Base-by-base conservation (phyloP, 2,797 vertebrate species). In the Argentina silus region DNA sequence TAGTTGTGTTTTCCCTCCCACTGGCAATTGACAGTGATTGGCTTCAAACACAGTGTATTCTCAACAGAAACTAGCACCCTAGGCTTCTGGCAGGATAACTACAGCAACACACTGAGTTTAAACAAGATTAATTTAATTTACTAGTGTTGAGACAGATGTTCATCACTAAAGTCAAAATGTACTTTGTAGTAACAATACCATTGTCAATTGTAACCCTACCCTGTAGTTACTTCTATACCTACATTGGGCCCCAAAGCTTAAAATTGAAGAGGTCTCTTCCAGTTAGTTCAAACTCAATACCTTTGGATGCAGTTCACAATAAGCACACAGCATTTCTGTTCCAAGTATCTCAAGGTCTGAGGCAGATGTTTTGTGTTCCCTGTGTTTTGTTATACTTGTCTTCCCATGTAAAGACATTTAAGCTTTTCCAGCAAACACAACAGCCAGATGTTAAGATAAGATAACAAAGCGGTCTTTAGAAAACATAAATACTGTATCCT, bases 291-390 rank as follows among this genome's bases (percentile, higher is more conserved):
- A 91, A 88, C 83, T 15, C 48, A 74, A 74, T 53, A 84, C 84
- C 81, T 88, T 85, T 92, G 91, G 88, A 88, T 70, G 77, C 62
- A 61, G 79, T 83, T 88, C 91, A 92, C 82, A 85, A 89, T 83
- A 85, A 90, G 86, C 86, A 89, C 23, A 72, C 82, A 79, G 79
- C 75, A 83, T 86, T 87, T 76, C 75, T 76, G 75, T 73, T 76
- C 81, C 74, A 71, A 70, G 85, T 66, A 63, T 81, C 77, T 78
- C 82, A 82, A 89, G 89, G 88, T 86, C 83, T 76, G 66, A 84
- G 70, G 80, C 90, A 91, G 90, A 90, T 91, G 91, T 85, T 88
- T 87, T 80, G 72, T 81, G n/a, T n/a, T n/a, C n/a, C n/a, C n/a
- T n/a, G n/a, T n/a, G n/a, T 84, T 89, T 89, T 88, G 84, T 64